Evolutionary conservation across 1,140 invertebrate genomes (phyloP).

Genomic region (Catajapyx aquilonaris): DNA sequence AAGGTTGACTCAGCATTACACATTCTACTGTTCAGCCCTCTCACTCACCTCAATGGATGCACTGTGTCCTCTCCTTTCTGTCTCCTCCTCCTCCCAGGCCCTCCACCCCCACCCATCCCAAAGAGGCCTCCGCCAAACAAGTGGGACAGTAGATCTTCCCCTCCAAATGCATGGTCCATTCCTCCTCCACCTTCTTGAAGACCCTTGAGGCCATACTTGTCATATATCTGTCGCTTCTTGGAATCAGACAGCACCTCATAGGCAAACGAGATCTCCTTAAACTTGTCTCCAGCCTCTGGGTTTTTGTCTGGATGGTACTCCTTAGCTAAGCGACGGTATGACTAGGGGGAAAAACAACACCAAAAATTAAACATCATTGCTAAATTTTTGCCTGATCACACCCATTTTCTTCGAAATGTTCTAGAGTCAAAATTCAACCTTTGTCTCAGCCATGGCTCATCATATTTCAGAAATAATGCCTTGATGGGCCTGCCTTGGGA

Average conservation of each 20-base stretch:
- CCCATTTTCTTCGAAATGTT: too few relatives aligned
- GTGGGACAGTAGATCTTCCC: constrained; percentile 38
- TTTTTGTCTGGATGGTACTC: constrained; percentile 79
- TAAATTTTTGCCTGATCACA: too few relatives aligned
- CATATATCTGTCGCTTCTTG: constrained; percentile 36
- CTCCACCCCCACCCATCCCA: constrained; percentile 28
- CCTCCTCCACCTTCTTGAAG: too few relatives aligned
- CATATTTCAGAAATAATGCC: too few relatives aligned
- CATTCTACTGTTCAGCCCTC: not conserved
- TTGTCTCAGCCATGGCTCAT: too few relatives aligned
- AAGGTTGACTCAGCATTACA: not conserved
- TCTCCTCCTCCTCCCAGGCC: constrained; percentile 20
- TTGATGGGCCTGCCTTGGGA: too few relatives aligned
- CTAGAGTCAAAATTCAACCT: too few relatives aligned
- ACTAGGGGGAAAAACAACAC: constrained; percentile 27
- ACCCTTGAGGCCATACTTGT: constrained; percentile 54
- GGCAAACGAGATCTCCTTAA: constrained; percentile 74
- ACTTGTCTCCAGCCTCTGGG: constrained; percentile 57
- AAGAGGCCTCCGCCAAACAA: constrained; percentile 39
- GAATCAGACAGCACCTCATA: constrained; percentile 57
- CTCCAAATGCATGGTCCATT: constrained; percentile 21
- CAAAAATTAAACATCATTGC: too few relatives aligned
- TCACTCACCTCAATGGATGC: constrained; percentile 37
- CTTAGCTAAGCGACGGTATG: constrained; percentile 63
- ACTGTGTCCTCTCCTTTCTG: constrained; percentile 42